Base-by-base conservation (phyloP, 1,140 invertebrate genomes). In the Homarus americanus region DNA sequence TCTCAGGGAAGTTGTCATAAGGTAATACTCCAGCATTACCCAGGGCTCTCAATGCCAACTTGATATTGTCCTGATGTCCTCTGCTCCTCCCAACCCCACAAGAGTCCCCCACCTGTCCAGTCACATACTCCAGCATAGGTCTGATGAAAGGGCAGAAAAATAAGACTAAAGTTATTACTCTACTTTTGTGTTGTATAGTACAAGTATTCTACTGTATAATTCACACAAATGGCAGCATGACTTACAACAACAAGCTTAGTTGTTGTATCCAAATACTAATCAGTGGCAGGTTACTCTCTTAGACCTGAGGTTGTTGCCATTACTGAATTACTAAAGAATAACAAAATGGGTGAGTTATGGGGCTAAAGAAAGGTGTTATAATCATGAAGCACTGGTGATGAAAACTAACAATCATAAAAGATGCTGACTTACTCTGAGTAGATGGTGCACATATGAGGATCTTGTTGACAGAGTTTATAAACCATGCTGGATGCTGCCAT, bases 401-500 rank as follows among this genome's bases (percentile, higher is more conserved):
- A 49, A 5, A 49, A 20, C 58, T 63, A 20, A 63, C 58, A 63
- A 63, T n/a, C 15, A 17, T 63, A 32, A 32, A 69, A 69, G 24
- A 28, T 12, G 63, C 0, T 58, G 53, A 82, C 87, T 89, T 66
- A 90, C 87, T 83, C 32, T 12, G 87, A 66, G 4, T 73, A 15
- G 24, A n/a, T 3, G 20, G n/a, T 28, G 53, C 87, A 90, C 32
- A 38, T 44, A 12, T 49, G 15, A 4, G 80, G 72, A 20, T 76
- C 49, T 28, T 76, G 66, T 1, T 44, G 87, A 36, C 87, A 90
- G 20, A 84, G 63, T 3, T 63, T 66, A n/a, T 90, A 38, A 7
- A 90, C 80, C 32, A 83, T 63, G 66, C 63, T 90, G 28, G 87
- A 90, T 7, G 87, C 80, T n/a, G 87, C 72, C 87, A 83, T 76